Conservation (phyloP, 2,888 invertebrate genomes). For the Agelastica alni region DNA sequence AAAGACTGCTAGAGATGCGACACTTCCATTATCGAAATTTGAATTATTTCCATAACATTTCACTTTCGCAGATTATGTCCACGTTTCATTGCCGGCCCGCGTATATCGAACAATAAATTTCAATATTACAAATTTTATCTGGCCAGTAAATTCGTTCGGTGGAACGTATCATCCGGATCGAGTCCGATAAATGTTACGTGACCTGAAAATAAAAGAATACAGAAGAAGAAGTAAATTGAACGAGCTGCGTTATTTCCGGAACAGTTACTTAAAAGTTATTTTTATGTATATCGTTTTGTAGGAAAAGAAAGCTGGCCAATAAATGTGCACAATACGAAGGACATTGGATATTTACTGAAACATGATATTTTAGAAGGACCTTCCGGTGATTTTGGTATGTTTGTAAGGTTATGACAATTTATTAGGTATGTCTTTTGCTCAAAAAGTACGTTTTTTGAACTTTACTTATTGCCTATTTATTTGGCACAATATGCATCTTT, state of each 20-base stretch:
- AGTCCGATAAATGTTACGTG: conserved; percentile 22
- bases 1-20: too few relatives aligned
- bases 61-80: conserved; percentile 13
- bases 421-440: too few relatives aligned
- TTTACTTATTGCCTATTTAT: too few relatives aligned
- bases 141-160: conserved; percentile 22
- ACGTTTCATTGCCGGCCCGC: conserved; percentile 8
- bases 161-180: conserved; percentile 19
- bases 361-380: too few relatives aligned
- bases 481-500: too few relatives aligned
- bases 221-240: conserved; percentile 2
- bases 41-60: conserved; percentile 20
- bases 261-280: conserved; percentile 4
- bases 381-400: too few relatives aligned
- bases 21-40: conserved; percentile 14
- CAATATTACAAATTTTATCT: conserved; percentile 24
- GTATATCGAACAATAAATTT: conserved; percentile 21
- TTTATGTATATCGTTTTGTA: not conserved
- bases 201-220: conserved; percentile 19
- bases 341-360: too few relatives aligned
- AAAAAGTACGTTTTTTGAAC: too few relatives aligned
- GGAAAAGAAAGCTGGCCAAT: not conserved
- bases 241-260: conserved; percentile 4
- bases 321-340: too few relatives aligned
- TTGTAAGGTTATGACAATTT: too few relatives aligned